Conservation (phyloP, 2,113 vertebrate species). For the Anoura caudifer region DNA sequence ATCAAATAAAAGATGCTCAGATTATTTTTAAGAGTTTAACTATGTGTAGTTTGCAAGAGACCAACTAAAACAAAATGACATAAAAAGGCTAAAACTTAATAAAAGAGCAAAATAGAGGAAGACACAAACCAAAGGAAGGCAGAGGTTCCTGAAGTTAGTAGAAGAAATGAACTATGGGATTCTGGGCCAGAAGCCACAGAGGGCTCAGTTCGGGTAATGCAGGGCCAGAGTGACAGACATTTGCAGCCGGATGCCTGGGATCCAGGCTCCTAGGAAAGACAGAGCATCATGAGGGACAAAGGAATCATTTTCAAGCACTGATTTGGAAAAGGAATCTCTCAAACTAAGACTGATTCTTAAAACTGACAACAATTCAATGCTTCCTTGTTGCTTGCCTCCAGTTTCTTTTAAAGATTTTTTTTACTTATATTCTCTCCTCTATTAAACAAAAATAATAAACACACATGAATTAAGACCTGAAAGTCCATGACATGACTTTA, state of each 20-base stretch:
- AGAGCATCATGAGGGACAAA: background rate
- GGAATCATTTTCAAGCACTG: background rate
- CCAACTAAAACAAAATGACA: background rate
- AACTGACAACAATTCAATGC: background rate
- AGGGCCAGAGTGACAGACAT: background rate
- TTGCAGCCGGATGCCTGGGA: background rate
- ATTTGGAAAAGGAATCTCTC: background rate
- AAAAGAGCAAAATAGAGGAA: background rate
- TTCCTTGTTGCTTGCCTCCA: background rate
- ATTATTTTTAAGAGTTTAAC: background rate
- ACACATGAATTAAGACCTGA: background rate
- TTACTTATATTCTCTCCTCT: background rate
- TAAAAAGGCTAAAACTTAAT: background rate
- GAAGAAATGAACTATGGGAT: background rate
- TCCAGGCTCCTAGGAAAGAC: background rate
- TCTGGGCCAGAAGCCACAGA: background rate
- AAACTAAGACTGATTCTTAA: background rate
- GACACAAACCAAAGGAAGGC: background rate
- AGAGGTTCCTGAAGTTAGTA: background rate
- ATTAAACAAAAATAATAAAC: background rate
- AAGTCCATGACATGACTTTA: background rate
- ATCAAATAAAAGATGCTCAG: constrained; percentile 32
- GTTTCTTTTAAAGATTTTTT: background rate
- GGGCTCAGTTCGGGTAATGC: background rate
- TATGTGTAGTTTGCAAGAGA: background rate